Conservation (phyloP, 2,797 vertebrate genomes). For the Sebastes iracundus region DNA sequence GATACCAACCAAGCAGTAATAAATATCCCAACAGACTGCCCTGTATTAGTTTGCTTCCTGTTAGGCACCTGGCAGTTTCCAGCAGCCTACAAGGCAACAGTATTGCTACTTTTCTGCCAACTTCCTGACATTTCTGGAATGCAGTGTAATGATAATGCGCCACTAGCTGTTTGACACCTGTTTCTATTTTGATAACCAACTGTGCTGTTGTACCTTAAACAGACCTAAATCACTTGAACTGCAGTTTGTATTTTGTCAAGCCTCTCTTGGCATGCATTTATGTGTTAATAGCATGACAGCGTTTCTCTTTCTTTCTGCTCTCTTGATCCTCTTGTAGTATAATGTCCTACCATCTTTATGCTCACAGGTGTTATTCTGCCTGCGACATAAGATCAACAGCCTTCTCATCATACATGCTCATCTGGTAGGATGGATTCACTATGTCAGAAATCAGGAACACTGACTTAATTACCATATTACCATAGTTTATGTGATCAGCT, state of each 20-base stretch:
- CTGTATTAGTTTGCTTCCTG: constrained; percentile 32
- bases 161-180: constrained; percentile 6
- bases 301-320: neutral
- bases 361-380: neutral
- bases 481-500: too few relatives aligned
- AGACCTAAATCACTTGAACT: neutral
- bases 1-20: constrained; percentile 28
- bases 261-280: neutral
- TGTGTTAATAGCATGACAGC: neutral
- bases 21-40: constrained; percentile 31
- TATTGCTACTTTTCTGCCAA: constrained; percentile 17
- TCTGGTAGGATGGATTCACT: neutral
- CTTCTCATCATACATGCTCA: neutral
- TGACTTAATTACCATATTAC: neutral
- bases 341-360: neutral
- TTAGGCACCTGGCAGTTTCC: constrained; percentile 27
- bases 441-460: neutral
- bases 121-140: constrained; percentile 22
- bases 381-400: neutral
- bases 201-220: neutral
- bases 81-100: neutral
- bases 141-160: neutral
- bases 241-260: neutral
- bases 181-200: neutral
- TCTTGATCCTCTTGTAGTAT: neutral